A percentile compares a stretch with the other conserved stretches of the same genome.
Evolutionary conservation across 2,113 vertebrate species (phyloP).

Genomic region (Eclectus roratus): DNA sequence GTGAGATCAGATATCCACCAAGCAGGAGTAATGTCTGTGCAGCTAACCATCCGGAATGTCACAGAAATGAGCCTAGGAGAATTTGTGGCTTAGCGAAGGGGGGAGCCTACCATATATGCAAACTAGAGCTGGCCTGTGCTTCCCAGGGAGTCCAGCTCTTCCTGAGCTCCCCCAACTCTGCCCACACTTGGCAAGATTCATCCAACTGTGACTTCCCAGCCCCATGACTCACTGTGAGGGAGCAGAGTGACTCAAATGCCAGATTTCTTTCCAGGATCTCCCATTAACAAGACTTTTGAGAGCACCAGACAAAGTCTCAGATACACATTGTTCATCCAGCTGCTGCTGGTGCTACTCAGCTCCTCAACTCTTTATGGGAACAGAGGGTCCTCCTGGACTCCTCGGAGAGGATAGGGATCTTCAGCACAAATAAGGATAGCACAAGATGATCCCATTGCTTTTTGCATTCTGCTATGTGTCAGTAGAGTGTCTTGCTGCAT

Average conservation of each 20-base stretch:
- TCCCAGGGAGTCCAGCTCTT: background rate
- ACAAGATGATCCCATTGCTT: background rate
- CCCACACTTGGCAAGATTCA: background rate
- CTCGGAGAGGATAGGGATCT: background rate
- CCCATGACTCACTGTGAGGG: accelerated
- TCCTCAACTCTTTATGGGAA: background rate
- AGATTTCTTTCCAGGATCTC: background rate
- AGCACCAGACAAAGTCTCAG: background rate
- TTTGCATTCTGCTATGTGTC: background rate
- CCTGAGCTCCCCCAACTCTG: background rate
- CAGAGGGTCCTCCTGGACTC: background rate
- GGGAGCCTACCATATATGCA: background rate
- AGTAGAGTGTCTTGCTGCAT: background rate
- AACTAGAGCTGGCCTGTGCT: background rate
- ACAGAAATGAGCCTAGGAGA: background rate
- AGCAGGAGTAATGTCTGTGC: background rate
- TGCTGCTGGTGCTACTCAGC: background rate
- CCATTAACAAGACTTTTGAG: background rate
- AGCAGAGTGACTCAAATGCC: background rate
- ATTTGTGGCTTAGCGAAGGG: background rate
- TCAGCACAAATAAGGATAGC: background rate
- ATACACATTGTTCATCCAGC: accelerated
- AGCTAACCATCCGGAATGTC: background rate
- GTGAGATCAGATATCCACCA: background rate
- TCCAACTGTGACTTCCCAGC: background rate